Evolutionary conservation across 2,113 vertebrate genomes (phyloP), one percentile per base, ranked within the genome.

Genomic region (Etheostoma cragini): DNA sequence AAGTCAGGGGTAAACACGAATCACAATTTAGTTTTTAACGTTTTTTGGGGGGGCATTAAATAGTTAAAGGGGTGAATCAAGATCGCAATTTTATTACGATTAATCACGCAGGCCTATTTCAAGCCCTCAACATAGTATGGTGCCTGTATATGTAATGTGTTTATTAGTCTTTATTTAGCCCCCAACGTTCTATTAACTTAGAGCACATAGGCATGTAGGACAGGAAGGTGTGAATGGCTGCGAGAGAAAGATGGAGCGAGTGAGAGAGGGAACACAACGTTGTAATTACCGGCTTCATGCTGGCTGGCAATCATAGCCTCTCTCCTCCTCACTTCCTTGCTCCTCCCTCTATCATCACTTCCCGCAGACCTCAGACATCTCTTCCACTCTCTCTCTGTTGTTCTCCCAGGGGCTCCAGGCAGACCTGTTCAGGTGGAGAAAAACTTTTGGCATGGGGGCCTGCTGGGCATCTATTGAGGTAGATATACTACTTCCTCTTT

Each of bases 201-300:
- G 84, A 88, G 76, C 78, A 61, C 80, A 81, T 58, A 63, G 61
- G 50, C 84, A 80, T 89, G 89, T 78, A 77, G 89, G 83, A 79
- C 80, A 81, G 83, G 65, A 87, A 83, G 69, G 85, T 89, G 90
- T 83, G 83, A 91, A 91, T 84, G 84, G 75, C n/a, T 49, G 72
- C 1, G 67, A 65, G 77, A 24, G 78, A 82, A 35, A 60, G 83
- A 71, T 26, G 33, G 74, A 68, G 71, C 42, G 76, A 22, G 72
- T 10, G 68, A 80, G 78, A 46, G 65, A 80, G 81, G 12, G 73
- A 91, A 83, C 83, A 82, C 86, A 84, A 84, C 83, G 68, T 80
- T 82, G 85, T 90, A 92, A 94, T 92, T 88, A 92, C 88, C 8
- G 85, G 81, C 90, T 82, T 71, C 92, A 92, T 42, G 91, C 91